phyloP scores from a whole-genome alignment of 2,797 vertebrate genomes.

The Rhynchotus rufescens region DNA sequence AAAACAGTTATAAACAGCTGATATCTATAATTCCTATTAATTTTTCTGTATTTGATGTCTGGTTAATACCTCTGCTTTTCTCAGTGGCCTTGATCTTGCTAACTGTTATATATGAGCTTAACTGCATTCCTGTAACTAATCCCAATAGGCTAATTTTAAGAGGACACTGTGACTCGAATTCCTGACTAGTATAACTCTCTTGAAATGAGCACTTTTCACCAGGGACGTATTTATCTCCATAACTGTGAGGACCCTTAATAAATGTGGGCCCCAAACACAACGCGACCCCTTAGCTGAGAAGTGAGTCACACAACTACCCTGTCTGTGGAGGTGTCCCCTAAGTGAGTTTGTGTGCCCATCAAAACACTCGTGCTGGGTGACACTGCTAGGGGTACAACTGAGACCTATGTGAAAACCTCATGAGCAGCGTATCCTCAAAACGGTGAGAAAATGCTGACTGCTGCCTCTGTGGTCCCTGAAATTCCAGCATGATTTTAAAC shows the following conservation, averaged over 20 bases:
- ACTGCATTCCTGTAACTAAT: neutral
- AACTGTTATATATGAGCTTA: neutral
- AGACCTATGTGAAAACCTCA: neutral
- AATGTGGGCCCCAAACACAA: neutral
- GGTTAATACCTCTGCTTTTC: conserved; percentile 19
- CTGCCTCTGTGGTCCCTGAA: neutral
- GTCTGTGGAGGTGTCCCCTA: neutral
- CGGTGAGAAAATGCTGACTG: neutral
- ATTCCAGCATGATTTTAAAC: neutral
- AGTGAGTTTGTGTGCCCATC: neutral
- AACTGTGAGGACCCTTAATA: neutral
- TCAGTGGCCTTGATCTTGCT: conserved; percentile 5
- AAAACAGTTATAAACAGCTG: conserved; percentile 1
- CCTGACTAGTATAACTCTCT: neutral
- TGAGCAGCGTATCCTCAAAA: neutral
- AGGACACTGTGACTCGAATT: conserved; percentile 12
- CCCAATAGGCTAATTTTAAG: conserved; percentile 6
- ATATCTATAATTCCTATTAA: neutral
- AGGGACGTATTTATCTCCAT: neutral
- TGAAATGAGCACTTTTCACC: conserved; percentile 32
- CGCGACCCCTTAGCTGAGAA: neutral
- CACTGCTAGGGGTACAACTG: neutral
- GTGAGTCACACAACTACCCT: neutral
- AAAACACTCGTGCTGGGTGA: neutral
- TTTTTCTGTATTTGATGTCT: neutral